phyloP scores from a whole-genome alignment of 2,888 invertebrate genomes.

The Leucophora obtusa region DNA sequence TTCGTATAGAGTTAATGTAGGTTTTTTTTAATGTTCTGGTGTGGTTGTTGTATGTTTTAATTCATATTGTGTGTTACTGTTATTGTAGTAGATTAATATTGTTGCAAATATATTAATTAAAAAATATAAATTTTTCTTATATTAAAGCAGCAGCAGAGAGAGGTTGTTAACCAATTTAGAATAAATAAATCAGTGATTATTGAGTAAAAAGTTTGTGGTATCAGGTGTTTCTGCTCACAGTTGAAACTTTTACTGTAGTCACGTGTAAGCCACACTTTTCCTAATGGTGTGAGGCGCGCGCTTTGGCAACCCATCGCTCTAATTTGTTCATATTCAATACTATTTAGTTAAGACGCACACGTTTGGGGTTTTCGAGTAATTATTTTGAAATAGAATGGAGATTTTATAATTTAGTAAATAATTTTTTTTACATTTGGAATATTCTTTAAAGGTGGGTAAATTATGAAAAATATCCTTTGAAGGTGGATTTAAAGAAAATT shows the following conservation, averaged over 20 bases:
- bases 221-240: slow-evolving; percentile 36
- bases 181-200: slow-evolving; percentile 38
- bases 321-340: slow-evolving; percentile 48
- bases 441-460: too few species aligned
- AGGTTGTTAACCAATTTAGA: slow-evolving; percentile 33
- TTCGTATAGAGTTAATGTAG: slow-evolving; percentile 50
- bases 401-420: not conserved
- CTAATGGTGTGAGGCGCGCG: slow-evolving; percentile 35
- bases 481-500: too few species aligned
- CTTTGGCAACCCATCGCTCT: slow-evolving; percentile 29
- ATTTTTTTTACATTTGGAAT: not conserved
- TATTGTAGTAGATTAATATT: slow-evolving; percentile 40
- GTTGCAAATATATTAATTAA: slow-evolving; percentile 59
- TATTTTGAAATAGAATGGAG: slow-evolving; percentile 29
- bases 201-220: slow-evolving; percentile 9
- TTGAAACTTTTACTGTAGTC: slow-evolving; percentile 43
- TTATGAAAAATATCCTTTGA: too few species aligned
- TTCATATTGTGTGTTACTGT: slow-evolving; percentile 3
- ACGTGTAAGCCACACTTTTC: slow-evolving; percentile 63
- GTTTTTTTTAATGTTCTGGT: slow-evolving; percentile 50
- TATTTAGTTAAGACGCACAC: slow-evolving; percentile 28
- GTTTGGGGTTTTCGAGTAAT: slow-evolving; percentile 17
- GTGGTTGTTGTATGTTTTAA: slow-evolving; percentile 19
- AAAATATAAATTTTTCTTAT: not conserved
- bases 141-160: not conserved